A percentile compares a stretch with the other conserved stretches of the same genome.
phyloP scores from a whole-genome alignment of 2,113 vertebrate genomes.

The Nibea coibor region DNA sequence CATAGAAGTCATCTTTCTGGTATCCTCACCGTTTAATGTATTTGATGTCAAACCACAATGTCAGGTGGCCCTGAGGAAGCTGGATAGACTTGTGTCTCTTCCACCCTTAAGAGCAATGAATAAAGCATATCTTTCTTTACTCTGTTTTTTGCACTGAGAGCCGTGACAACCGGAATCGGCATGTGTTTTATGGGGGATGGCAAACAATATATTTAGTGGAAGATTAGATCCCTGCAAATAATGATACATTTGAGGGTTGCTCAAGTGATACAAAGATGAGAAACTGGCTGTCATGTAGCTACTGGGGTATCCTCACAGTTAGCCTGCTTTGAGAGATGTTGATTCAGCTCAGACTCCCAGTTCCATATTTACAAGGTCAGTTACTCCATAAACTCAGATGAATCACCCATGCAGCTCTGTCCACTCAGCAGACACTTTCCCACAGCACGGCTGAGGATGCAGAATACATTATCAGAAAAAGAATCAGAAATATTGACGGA shows the following conservation, averaged over 20 bases:
- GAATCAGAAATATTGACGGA: neutral
- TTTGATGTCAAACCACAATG: neutral
- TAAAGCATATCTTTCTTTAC: neutral
- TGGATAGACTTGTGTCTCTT: neutral
- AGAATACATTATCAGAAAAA: constrained; percentile 13
- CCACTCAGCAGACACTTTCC: constrained; percentile 41
- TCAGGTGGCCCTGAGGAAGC: constrained; percentile 27
- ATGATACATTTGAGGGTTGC: neutral
- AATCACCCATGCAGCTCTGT: constrained; percentile 46
- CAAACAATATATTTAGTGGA: neutral
- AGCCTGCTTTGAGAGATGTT: constrained; percentile 1
- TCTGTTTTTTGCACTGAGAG: neutral
- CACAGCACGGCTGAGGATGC: constrained; percentile 11
- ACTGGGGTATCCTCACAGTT: constrained; percentile 11
- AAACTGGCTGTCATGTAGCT: neutral
- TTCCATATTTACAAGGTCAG: constrained; percentile 52
- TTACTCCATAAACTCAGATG: constrained; percentile 54
- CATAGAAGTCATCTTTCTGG: neutral
- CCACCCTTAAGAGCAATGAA: neutral
- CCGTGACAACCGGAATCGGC: neutral
- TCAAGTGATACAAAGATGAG: neutral
- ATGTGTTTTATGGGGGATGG: neutral
- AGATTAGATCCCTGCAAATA: neutral
- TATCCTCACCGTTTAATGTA: no score
- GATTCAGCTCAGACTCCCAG: constrained; percentile 35